Evolutionary conservation across 2,797 vertebrate genomes (phyloP), one percentile per base, ranked within the genome.

Genomic region (Neopelma chrysocephalum): DNA sequence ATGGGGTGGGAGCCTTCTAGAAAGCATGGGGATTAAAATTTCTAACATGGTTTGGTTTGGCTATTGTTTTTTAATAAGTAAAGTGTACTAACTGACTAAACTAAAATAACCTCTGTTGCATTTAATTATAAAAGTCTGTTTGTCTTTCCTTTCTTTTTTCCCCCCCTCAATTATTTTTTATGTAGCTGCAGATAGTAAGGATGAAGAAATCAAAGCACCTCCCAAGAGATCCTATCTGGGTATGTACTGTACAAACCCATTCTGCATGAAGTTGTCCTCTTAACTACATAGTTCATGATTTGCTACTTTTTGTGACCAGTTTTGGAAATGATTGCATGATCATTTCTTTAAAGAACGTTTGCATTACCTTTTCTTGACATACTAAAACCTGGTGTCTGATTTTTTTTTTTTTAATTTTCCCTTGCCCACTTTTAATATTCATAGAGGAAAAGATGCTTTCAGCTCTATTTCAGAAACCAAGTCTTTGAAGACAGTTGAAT

Each of bases 141-240:
- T 97, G 86, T 97, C 96, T 96, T 96, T 95, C 94, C 92, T 93
- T 86, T 70, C 87, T 83, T 94, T 34, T 90, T 77, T 12, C 5
- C 1, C 0, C 2, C 13, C 36, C 80, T 92, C 93, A 89, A 96
- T 89, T 96, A 34, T 96, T 93, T 91, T 96, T 96, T 94, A 76
- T 93, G 96, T 98, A 98, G 99, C 98, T 64, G 98, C 99, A 99
- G 99, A 99, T 98, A 98, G 97, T 99, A 99, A 99, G 98, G 99
- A 99, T 86, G 99, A 99, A 98, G 99, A 99, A 97, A 92, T 99
- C 98, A 99, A 98, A 98, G 97, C 97, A 96, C 98, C 98, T 98
- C 98, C 98, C 97, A 99, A 98, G 98, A 98, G 98, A 98, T 98
- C 98, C 95, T 99, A 98, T 99, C 98, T 99, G 98, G 99, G 99